phyloP scores from a whole-genome alignment of 2,888 invertebrate genomes.

The Tetheella fluctuosa region DNA sequence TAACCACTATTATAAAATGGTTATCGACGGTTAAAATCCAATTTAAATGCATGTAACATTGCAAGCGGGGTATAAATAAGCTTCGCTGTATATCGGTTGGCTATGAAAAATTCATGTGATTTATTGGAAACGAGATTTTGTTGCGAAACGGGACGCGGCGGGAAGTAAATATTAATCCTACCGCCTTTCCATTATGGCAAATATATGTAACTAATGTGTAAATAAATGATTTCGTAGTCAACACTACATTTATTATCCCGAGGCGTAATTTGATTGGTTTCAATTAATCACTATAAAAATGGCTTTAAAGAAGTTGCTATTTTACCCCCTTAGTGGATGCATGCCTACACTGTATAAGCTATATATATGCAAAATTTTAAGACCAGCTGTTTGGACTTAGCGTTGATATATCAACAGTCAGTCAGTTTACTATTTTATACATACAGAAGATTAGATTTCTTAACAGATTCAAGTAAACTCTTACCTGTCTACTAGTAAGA shows the following conservation, averaged over 20 bases:
- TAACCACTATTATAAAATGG: conserved; percentile 25
- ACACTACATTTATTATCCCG: background rate
- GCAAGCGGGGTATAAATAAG: conserved; percentile 47
- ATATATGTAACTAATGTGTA: background rate
- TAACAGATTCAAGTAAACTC: too few species aligned
- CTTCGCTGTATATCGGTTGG: conserved; percentile 44
- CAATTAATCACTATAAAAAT: background rate
- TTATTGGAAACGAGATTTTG: conserved; percentile 39
- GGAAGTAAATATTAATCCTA: background rate
- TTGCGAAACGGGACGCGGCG: background rate
- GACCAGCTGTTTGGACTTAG: too few species aligned
- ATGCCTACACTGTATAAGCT: too few species aligned
- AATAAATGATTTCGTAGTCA: background rate
- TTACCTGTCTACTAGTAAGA: too few species aligned
- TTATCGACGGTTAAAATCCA: conserved; percentile 51
- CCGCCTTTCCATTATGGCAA: background rate
- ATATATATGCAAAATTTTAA: too few species aligned
- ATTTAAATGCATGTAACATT: conserved; percentile 59
- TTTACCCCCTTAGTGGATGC: too few species aligned
- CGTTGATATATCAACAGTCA: too few species aligned
- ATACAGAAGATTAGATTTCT: too few species aligned
- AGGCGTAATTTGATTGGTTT: background rate
- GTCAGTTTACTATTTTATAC: too few species aligned
- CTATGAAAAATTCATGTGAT: conserved; percentile 61
- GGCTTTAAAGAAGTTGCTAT: too few species aligned